These are phyloP conservation scores for Pemphigus obesinymphae DNA, from an alignment of 1,140 invertebrate genomes.

Conservation along the genomic window DNA sequence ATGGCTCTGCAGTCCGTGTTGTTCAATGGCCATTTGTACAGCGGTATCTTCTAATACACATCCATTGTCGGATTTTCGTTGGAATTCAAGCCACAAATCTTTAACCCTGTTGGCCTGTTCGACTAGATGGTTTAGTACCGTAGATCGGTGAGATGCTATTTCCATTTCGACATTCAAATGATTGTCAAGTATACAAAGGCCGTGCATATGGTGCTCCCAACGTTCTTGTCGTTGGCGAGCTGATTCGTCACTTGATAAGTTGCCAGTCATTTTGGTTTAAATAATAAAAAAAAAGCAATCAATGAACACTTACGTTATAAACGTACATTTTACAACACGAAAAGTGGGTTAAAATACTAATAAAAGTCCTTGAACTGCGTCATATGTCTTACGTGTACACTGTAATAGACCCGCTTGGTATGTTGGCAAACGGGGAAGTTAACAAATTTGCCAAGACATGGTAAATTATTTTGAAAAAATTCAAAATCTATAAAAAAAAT, in stretches of 20 bases:
- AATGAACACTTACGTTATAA: background rate
- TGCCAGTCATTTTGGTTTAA: background rate
- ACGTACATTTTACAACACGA: background rate
- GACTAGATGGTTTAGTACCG: constrained; percentile 22
- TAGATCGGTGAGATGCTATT: constrained; percentile 14
- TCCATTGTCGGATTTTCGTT: constrained; percentile 24
- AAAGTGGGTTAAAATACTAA: constrained; percentile 21
- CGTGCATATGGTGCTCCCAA: constrained; percentile 35
- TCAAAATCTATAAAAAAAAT: background rate
- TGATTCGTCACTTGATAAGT: background rate
- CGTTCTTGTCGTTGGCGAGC: constrained; percentile 18
- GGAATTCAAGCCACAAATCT: constrained; percentile 29
- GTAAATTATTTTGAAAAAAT: background rate
- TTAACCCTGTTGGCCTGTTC: constrained; percentile 33
- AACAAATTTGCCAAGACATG: background rate
- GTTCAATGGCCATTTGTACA: constrained; percentile 38
- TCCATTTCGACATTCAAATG: constrained; percentile 34
- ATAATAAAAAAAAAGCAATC: background rate
- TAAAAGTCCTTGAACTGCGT: constrained; percentile 21
- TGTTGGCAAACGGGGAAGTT: background rate
- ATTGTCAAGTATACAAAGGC: constrained; percentile 32
- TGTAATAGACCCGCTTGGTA: background rate
- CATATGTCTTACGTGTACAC: constrained; percentile 1
- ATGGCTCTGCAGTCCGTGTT: constrained; percentile 28
- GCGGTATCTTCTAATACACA: constrained; percentile 31